Conservation (phyloP, 2,888 invertebrate species). For the Chalcosyrphus nemorum region DNA sequence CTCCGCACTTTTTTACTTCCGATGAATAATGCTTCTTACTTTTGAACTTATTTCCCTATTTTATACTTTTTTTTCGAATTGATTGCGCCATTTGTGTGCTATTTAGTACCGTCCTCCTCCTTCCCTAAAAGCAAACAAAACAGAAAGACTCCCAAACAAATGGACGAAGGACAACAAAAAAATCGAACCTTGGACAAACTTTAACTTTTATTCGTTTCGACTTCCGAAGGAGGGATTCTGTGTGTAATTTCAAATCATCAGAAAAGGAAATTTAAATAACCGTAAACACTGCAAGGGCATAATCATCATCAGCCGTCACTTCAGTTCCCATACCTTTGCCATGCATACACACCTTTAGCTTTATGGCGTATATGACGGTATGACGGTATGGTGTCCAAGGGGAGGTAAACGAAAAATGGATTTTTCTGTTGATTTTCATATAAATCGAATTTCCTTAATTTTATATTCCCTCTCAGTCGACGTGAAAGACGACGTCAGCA, state of each 20-base stretch:
- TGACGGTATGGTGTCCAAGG: no score
- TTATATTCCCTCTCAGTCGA: conserved; percentile 74
- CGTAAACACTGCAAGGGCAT: conserved; percentile 26
- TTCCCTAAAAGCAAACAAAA: not conserved
- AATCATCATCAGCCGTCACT: conserved; percentile 24
- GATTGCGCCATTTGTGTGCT: not conserved
- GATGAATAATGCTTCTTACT: not conserved
- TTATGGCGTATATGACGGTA: no score
- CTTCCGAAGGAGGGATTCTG: not conserved
- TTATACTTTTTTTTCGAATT: not conserved
- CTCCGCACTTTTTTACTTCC: not conserved
- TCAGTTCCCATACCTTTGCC: conserved; percentile 4
- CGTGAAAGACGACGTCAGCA: conserved; percentile 26
- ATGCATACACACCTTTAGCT: no score
- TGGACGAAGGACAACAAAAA: not conserved
- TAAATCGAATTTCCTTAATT: conserved; percentile 78
- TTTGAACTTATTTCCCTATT: not conserved
- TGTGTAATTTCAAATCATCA: conserved; percentile 19
- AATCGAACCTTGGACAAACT: not conserved
- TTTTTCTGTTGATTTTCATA: conserved; percentile 74
- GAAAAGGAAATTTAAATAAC: conserved; percentile 21
- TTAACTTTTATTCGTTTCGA: not conserved
- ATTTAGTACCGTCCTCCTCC: not conserved
- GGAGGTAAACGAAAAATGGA: not conserved
- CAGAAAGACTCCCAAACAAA: not conserved